These are phyloP conservation scores for Paratilapia polleni DNA, from an alignment of 2,113 vertebrate genomes.

Conservation along the genomic window DNA sequence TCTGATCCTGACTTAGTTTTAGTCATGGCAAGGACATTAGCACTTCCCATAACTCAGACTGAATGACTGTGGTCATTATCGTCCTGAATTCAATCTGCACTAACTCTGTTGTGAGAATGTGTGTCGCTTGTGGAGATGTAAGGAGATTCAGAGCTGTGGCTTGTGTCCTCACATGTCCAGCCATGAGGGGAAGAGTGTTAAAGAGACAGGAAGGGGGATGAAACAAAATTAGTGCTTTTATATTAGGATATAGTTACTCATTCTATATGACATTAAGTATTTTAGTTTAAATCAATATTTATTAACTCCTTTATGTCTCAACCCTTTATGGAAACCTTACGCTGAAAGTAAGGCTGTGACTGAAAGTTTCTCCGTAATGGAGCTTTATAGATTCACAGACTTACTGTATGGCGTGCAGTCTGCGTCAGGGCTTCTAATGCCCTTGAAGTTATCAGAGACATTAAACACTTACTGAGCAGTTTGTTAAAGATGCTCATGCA, in stretches of 20 bases:
- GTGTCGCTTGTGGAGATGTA: background rate
- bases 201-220: conserved; percentile 23
- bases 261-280: conserved; percentile 7
- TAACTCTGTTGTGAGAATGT: conserved; percentile 4
- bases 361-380: conserved; percentile 45
- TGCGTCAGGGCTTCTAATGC: conserved; percentile 55
- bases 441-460: conserved; percentile 61
- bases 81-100: background rate
- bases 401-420: conserved; percentile 39
- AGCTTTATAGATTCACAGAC: conserved; percentile 50
- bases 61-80: background rate
- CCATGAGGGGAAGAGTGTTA: conserved; percentile 10
- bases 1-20: conserved; percentile 22
- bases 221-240: background rate
- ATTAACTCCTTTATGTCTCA: conserved; percentile 18
- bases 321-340: conserved; percentile 31
- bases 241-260: background rate
- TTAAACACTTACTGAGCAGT: conserved; percentile 70
- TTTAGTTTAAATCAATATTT: conserved; percentile 47
- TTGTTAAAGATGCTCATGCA: conserved; percentile 55
- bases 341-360: conserved; percentile 13
- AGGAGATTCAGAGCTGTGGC: background rate
- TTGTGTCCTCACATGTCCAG: conserved; percentile 37
- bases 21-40: conserved; percentile 1
- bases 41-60: conserved; percentile 4